phyloP scores from a whole-genome alignment of 1,140 invertebrate genomes.

The Copidosoma floridanum region DNA sequence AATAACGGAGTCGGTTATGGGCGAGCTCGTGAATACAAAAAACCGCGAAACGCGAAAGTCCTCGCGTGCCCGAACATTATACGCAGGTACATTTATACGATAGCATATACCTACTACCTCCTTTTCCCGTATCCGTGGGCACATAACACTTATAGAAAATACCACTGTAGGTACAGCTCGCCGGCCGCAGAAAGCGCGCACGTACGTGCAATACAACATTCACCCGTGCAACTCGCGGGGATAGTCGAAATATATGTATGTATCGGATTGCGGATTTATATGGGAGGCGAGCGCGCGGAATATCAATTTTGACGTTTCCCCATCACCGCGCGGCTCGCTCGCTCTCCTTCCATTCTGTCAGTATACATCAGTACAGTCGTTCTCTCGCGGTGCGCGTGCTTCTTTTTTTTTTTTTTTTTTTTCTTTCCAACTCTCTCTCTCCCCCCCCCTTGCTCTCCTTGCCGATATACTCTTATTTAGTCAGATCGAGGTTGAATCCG shows the following conservation, averaged over 20 bases:
- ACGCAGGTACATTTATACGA: not conserved
- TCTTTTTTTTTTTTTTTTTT: too few species aligned
- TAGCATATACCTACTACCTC: too few species aligned
- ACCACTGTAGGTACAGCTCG: too few species aligned
- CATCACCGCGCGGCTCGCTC: slow-evolving; percentile 22
- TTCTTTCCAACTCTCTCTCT: too few species aligned
- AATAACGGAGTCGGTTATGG: slow-evolving; percentile 11
- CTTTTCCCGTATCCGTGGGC: too few species aligned
- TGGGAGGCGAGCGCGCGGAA: slow-evolving; percentile 43
- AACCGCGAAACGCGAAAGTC: slow-evolving; percentile 25
- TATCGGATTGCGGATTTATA: slow-evolving; percentile 51
- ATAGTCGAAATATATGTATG: slow-evolving; percentile 42
- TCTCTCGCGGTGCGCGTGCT: too few species aligned
- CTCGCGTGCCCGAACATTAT: not conserved
- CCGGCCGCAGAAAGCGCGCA: slow-evolving; percentile 1
- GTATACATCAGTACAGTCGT: not conserved
- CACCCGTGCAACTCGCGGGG: slow-evolving; percentile 21
- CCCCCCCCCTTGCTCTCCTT: slow-evolving; percentile 39
- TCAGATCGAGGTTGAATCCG: slow-evolving; percentile 46
- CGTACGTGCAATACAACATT: slow-evolving; percentile 8
- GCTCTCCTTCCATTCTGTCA: not conserved
- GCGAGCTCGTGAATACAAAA: slow-evolving; percentile 16
- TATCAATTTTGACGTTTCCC: slow-evolving; percentile 54
- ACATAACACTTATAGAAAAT: too few species aligned
- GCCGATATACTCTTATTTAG: slow-evolving; percentile 50